Percentiles rank a stretch among this genome's conserved stretches.
phyloP scores from a whole-genome alignment of 1,140 invertebrate genomes.

The Goniozus legneri region DNA sequence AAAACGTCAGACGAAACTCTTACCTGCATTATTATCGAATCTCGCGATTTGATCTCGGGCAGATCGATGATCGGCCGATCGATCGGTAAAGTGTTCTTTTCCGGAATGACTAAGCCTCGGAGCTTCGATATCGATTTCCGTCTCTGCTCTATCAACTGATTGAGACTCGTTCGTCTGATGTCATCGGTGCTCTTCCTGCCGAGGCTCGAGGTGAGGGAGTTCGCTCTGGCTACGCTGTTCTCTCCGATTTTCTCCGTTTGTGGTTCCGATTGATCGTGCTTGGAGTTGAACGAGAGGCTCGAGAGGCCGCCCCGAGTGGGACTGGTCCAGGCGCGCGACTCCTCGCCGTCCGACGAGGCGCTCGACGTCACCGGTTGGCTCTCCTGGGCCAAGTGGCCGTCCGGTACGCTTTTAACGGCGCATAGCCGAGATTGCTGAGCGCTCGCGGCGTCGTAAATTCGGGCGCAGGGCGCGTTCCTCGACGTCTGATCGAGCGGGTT shows the following conservation, averaged over 20 bases:
- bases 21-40: slow-evolving; percentile 47
- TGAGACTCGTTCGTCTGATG: slow-evolving; percentile 54
- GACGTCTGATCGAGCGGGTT: background rate
- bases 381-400: too few relatives aligned
- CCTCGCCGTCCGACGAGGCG: slow-evolving; percentile 57
- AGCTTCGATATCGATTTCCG: slow-evolving; percentile 78
- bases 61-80: slow-evolving; percentile 61
- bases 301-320: slow-evolving; percentile 35
- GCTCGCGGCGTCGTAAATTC: background rate
- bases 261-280: background rate
- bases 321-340: slow-evolving; percentile 34
- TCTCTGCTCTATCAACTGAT: slow-evolving; percentile 73
- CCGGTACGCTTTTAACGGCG: background rate
- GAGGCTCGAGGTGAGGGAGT: slow-evolving; percentile 48
- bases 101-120: slow-evolving; percentile 80
- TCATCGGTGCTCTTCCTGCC: slow-evolving; percentile 41
- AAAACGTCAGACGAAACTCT: slow-evolving; percentile 2
- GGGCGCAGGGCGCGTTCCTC: background rate
- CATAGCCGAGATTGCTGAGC: background rate
- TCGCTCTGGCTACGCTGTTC: slow-evolving; percentile 45
- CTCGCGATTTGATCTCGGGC: slow-evolving; percentile 76
- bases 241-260: too few relatives aligned
- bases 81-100: slow-evolving; percentile 60
- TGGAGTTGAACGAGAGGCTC: background rate
- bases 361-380: background rate